Base-by-base conservation (phyloP, 2,113 vertebrate species). In the rabbit (Oryctolagus cuniculus) region DNA sequence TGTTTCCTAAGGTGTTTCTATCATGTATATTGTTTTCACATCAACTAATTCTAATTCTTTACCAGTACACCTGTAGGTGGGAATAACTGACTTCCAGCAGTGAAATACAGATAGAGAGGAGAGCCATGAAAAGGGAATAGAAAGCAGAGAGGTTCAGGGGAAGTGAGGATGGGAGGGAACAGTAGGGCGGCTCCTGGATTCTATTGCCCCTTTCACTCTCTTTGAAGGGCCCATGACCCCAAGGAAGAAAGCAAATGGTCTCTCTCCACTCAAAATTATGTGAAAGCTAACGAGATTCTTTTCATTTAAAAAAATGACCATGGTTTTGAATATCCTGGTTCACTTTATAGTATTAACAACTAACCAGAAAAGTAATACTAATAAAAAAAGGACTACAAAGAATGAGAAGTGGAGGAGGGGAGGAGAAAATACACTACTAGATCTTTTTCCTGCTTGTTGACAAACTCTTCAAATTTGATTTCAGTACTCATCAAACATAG, bases 1-100 rank as follows among this genome's bases (percentile, higher is more conserved):
- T 78, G 87, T 96, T 95, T 69, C 53, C 70, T 93, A 86, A 96
- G 94, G 93, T 66, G 13, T 55, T 70, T 87, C 61, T 36, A 91
- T 77, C 44, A 58, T n/a, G 85, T 78, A 49, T 78, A 87, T 51
- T 16, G 1, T 97, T 97, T 83, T 93, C 82, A 96, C 36, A 91
- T 17, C 27, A 82, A 79, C 12, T 78, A 95, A 86, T 95, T 93
- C 53, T 84, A 95, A 92, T 92, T 89, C 83, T 92, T 83, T 66
- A 69, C 90, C 38, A 83, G 77, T 88, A 93, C 88, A 22, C 61
- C 61, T 75, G 49, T 66, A 58, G 77, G 78, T 93, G 21, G 24
- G 58, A 74, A n/a, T 74, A 80, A 61, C 19, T 74, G 85, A 77
- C 10, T 93, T 96, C 61, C 85, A 72, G 44, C 31, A 36, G 31